Base-by-base conservation (phyloP, 2,888 invertebrate genomes). In the Schrankia costaestrigalis region DNA sequence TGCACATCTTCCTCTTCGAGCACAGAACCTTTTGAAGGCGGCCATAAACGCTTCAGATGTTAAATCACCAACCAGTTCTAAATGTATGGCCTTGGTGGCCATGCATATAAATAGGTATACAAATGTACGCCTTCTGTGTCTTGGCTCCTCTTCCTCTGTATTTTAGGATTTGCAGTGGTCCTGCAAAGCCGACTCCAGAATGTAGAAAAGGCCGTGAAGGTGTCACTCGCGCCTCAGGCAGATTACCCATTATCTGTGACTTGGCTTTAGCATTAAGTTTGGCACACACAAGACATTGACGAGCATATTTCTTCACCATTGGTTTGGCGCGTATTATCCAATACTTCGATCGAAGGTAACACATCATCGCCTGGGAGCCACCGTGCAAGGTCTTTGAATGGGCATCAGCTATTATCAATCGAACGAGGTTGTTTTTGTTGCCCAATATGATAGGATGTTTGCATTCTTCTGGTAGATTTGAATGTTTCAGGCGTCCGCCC, bases 21-120 rank as follows among this genome's bases (percentile, higher is more conserved):
- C 11, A 0, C 21, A 27, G 9, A 42, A 46, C 1, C 42, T 17
- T 3, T 12, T 21, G 7, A 46, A 46, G 0, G 46, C 46, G 1
- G 39, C 33, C 2, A 46, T 35, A n/a, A 41, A 46, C 1, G 13
- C 35, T 2, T 45, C 32, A 1, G 41, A 6, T 8, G 45, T 41
- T n/a, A 41, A 0, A 10, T 39, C 41, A 1, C 33, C 29, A 1
- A 41, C 35, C 3, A 25, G 22, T 13, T 28, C 28, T 8, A 28
- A n/a, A 4, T 28, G 28, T 11, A 28, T 5, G 1, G 28, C 28
- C 13, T 14, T 11, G 2, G 29, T 29, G 0, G 10, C 21, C 41
- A 45, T 38, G 19, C 30, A 35, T 1, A 35, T 11, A 28, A 30
- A 35, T 3, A n/a, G n/a, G n/a, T n/a, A 35, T 0, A n/a, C 10